Conservation (phyloP, 2,797 vertebrate species). For the Podarcis siculus region DNA sequence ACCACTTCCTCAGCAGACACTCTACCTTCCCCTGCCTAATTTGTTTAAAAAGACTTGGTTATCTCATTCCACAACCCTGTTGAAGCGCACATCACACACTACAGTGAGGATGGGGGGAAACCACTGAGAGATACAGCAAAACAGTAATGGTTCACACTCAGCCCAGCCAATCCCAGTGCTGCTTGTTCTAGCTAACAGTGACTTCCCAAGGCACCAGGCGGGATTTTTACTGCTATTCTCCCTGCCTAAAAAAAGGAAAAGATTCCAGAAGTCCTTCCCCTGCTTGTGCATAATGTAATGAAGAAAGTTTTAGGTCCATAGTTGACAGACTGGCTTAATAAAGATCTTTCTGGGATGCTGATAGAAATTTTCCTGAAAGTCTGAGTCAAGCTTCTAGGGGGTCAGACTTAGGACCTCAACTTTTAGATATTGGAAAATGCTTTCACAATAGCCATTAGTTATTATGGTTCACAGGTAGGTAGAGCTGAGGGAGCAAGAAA, state of each 20-base stretch:
- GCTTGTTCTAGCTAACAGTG: background rate
- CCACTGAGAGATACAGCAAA: background rate
- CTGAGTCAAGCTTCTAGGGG: background rate
- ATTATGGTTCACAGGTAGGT: background rate
- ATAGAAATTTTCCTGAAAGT: background rate
- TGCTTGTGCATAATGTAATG: background rate
- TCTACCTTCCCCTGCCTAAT: background rate
- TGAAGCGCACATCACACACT: background rate
- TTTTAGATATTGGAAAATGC: background rate
- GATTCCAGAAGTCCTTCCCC: background rate
- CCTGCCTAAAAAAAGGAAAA: background rate
- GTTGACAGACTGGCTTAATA: background rate
- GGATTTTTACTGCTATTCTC: background rate
- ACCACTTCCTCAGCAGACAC: background rate
- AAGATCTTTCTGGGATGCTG: background rate
- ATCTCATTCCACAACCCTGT: conserved; percentile 20
- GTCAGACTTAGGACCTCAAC: background rate
- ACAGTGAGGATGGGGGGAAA: background rate
- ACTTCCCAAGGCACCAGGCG: background rate
- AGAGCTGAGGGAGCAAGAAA: background rate
- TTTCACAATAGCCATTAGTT: background rate
- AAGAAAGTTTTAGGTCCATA: background rate
- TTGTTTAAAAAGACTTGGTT: background rate
- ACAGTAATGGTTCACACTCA: background rate
- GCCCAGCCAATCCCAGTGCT: background rate